A percentile compares a stretch with the other conserved stretches of the same genome.
These are phyloP conservation scores for Euglossa dilemma DNA, from an alignment of 1,140 invertebrate genomes.

Conservation along the genomic window DNA sequence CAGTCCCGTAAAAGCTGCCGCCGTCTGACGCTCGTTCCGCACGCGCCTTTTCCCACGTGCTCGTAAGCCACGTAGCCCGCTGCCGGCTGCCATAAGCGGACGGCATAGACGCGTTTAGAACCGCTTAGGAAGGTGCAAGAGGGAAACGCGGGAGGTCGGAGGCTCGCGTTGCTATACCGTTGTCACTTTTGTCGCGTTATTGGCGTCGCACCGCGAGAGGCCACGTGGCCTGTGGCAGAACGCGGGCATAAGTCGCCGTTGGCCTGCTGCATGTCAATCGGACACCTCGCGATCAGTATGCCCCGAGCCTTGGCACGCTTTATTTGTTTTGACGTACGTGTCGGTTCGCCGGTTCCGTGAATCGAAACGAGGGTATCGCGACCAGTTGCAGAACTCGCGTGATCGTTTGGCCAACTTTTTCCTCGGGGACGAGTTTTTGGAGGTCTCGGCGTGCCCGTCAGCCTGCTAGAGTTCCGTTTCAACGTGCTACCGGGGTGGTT, in stretches of 20 bases:
- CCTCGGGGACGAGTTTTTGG: not conserved
- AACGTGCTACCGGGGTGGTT: not conserved
- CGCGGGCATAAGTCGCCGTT: slow-evolving; percentile 37
- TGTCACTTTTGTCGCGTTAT: slow-evolving; percentile 56
- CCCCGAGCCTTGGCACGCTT: slow-evolving; percentile 66
- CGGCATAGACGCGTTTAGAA: slow-evolving; percentile 47
- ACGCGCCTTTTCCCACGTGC: slow-evolving; percentile 78
- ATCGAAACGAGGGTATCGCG: not conserved
- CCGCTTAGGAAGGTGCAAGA: slow-evolving; percentile 21
- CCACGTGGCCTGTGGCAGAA: slow-evolving; percentile 63
- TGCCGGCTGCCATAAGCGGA: slow-evolving; percentile 1
- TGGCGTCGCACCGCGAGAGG: slow-evolving; percentile 49
- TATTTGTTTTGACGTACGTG: slow-evolving; percentile 47
- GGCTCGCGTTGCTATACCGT: slow-evolving; percentile 30
- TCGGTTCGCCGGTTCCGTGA: slow-evolving; percentile 33
- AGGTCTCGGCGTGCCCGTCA: too few relatives aligned
- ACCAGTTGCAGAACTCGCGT: not conserved
- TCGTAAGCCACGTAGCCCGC: slow-evolving; percentile 67
- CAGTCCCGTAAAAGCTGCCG: slow-evolving; percentile 65
- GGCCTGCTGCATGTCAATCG: not conserved
- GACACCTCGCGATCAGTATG: slow-evolving; percentile 50
- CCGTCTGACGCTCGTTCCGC: slow-evolving; percentile 68
- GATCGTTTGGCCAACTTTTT: not conserved
- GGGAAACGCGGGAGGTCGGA: slow-evolving; percentile 11
- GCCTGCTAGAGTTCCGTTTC: not conserved